These are phyloP conservation scores for Muntiacus reevesi DNA, from an alignment of 2,113 vertebrate species.

Conservation along the genomic window DNA sequence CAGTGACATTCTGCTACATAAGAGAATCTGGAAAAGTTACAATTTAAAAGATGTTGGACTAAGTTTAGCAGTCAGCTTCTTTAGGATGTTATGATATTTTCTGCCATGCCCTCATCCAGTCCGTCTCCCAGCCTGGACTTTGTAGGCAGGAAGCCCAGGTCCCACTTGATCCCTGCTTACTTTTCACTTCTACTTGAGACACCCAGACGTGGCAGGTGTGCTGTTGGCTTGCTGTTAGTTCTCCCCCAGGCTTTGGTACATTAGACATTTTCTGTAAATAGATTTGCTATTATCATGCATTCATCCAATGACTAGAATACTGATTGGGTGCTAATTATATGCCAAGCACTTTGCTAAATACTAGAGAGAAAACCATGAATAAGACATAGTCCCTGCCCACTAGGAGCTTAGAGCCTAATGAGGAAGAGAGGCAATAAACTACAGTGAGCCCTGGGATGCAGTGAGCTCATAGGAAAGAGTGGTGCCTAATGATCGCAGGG, in stretches of 20 bases:
- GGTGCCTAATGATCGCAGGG: too few relatives aligned
- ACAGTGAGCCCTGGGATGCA: not conserved
- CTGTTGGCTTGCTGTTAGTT: not conserved
- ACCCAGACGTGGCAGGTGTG: not conserved
- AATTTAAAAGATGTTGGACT: not conserved
- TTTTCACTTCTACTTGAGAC: constrained; percentile 37
- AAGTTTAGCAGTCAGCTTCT: constrained; percentile 38
- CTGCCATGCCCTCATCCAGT: constrained; percentile 14
- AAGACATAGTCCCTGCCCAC: not conserved
- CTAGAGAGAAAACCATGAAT: constrained; percentile 1
- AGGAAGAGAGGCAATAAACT: not conserved
- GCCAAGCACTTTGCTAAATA: constrained; percentile 32
- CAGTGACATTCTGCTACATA: constrained; percentile 30
- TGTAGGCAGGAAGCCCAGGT: constrained; percentile 35
- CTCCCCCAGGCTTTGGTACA: not conserved
- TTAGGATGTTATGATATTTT: constrained; percentile 40
- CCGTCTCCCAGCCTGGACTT: not conserved
- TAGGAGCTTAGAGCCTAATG: not conserved
- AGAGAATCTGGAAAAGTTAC: constrained; percentile 43
- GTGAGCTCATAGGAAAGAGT: not conserved
- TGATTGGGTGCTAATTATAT: constrained; percentile 30
- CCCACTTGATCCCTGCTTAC: constrained; percentile 33
- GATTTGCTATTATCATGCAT: not conserved
- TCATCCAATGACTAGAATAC: constrained; percentile 12
- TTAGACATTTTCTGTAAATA: constrained; percentile 21